Evolutionary conservation across 2,113 vertebrate genomes (phyloP).

Genomic region (Piprites chloris): DNA sequence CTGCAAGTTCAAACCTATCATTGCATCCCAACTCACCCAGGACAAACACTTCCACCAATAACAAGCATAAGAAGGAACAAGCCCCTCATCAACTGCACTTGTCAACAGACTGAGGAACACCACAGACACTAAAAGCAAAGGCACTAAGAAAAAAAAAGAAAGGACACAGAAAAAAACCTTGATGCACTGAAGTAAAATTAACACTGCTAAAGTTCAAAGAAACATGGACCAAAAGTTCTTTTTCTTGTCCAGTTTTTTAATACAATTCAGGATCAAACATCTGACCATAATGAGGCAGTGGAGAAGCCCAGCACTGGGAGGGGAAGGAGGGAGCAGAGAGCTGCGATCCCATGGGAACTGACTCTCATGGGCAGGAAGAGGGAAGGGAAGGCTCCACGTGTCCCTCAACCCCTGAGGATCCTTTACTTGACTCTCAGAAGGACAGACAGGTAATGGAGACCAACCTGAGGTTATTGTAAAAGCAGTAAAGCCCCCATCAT

Average conservation of each 20-base stretch:
- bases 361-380: not conserved
- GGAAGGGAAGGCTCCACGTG: not conserved
- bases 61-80: not conserved
- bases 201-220: not conserved
- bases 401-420: not conserved
- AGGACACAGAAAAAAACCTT: not conserved
- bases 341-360: not conserved
- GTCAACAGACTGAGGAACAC: not conserved
- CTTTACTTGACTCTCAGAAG: not conserved
- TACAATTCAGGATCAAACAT: not conserved
- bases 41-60: not conserved
- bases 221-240: not conserved
- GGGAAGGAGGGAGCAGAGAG: not conserved
- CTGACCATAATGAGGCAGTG: not conserved
- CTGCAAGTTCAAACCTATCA: not conserved
- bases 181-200: not conserved
- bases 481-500: not conserved
- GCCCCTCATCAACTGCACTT: not conserved
- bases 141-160: not conserved
- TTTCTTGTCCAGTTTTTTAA: not conserved
- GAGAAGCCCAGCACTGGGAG: not conserved
- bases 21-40: not conserved
- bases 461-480: not conserved
- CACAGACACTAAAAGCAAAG: not conserved
- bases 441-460: not conserved